These are phyloP conservation scores for Sebastes elongatus DNA, from an alignment of 2,797 vertebrate genomes.

Conservation along the genomic window DNA sequence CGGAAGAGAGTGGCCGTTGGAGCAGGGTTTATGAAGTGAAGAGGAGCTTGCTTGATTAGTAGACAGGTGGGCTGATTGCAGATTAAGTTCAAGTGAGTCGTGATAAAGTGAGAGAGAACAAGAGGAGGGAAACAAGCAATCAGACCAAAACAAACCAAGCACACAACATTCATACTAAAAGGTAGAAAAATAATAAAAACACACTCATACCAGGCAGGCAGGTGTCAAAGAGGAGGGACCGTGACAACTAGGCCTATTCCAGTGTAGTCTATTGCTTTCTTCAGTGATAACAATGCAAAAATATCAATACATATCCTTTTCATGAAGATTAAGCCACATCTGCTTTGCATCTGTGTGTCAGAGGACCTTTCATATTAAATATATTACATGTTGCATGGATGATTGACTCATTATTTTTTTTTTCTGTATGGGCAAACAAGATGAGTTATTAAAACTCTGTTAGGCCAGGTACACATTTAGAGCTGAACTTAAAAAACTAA, in stretches of 20 bases:
- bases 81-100: too few species aligned
- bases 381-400: neutral
- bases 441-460: neutral
- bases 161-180: too few species aligned
- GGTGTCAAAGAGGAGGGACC: fast-evolving
- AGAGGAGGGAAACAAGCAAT: too few species aligned
- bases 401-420: too few species aligned
- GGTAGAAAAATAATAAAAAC: too few species aligned
- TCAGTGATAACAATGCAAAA: neutral
- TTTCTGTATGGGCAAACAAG: neutral
- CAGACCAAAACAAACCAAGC: too few species aligned
- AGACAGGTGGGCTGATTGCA: too few species aligned
- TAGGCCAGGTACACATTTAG: neutral
- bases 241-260: too few species aligned
- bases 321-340: neutral
- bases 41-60: too few species aligned
- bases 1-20: too few species aligned
- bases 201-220: neutral
- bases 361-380: neutral
- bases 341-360: neutral
- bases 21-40: too few species aligned
- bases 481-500: neutral
- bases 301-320: neutral
- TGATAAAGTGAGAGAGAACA: too few species aligned
- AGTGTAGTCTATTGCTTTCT: neutral